Base-by-base conservation (phyloP, 2,797 vertebrate species). In the Paedocypris micromegethes region DNA sequence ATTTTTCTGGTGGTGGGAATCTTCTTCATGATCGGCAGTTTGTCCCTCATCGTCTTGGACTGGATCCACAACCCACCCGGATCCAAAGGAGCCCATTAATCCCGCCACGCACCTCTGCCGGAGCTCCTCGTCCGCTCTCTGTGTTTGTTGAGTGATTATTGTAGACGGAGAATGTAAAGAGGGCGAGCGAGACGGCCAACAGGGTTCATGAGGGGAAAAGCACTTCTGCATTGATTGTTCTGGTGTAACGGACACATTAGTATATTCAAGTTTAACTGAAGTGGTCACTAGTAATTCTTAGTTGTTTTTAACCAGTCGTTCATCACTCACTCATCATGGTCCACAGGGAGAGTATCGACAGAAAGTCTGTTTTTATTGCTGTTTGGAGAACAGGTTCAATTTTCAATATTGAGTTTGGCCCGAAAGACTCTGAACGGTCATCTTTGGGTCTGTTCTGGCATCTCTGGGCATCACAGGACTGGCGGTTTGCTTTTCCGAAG, bases 21-120 rank as follows among this genome's bases (percentile, higher is more conserved):
- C 58, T 77, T 98, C 83, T 99, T 99, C 82, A 97, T 98, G 96
- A 82, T 93, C 47, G 92, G 90, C 84, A 99, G 96, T 85, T 91
- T 99, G 91, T 84, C 90, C 1, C 93, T 99, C 78, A 98, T 99
- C 76, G 83, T 90, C 73, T 81, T 91, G 42, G 96, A 99, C 87
- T 99, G 95, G 96, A 88, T 98, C 84, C 91, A 95, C 84, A 92
- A 94, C 78, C 86, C 94, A 3, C 71, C 91, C 0, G 86, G 88
- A 78, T 90, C 91, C 37, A 82, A 86, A 55, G 85, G 89, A 37
- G 85, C 90, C 60, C 93, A 97, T 81, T 99, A 93, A 93, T 65
- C 56, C 58, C 40, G 8, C 52, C 4, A 9, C 59, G 4, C n/a
- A 44, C 40, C 9, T 45, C 76, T 70, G 82, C 23, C 23, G 23